Base-by-base conservation (phyloP, 2,797 vertebrate species). In the Odontamblyopus lacepedii region DNA sequence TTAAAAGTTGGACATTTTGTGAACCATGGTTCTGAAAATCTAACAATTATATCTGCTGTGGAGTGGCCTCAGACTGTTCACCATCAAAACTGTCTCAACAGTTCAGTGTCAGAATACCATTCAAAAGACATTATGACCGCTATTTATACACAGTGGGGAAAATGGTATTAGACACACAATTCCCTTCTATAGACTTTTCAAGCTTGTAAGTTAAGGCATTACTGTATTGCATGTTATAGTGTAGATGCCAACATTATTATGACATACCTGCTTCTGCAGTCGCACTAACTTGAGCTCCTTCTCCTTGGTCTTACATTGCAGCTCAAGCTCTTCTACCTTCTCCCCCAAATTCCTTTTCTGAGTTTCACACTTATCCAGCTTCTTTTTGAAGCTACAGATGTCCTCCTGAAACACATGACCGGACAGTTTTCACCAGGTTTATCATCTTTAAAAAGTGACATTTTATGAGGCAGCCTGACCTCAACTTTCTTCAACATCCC, bases 261-360 rank as follows among this genome's bases (percentile, higher is more conserved):
- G 2, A 12, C 7, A 1, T 62, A 98, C 98, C 96, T 96, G 94
- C 78, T 97, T 98, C 30, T 77, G 71, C 63, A 90, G 78, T 81
- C 77, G 89, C 30, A 94, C 82, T 79, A 92, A 96, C 86, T 92
- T 96, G 79, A 98, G 91, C 75, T 96, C 95, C 82, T 97, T 97
- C 67, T 96, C 95, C 2, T 92, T 94, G 87, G 87, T 92, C 11
- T 91, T 92, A 29, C 87, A 90, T 79, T 95, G 88, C 41, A 96
- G 90, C 16, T 87, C 85, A 67, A 97, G 73, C 74, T 95, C 95
- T 63, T 95, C 92, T 2, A 95, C 92, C 91, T 95, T 96, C 11
- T 30, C 75, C 27, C 55, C 80, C 77, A 98, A 79, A 59, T 89
- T 78, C 77, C 66, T 92, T 82, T 92, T 95, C 87, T 95, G 94